Base-by-base conservation (phyloP, 2,113 vertebrate genomes). In the Axis porcinus region DNA sequence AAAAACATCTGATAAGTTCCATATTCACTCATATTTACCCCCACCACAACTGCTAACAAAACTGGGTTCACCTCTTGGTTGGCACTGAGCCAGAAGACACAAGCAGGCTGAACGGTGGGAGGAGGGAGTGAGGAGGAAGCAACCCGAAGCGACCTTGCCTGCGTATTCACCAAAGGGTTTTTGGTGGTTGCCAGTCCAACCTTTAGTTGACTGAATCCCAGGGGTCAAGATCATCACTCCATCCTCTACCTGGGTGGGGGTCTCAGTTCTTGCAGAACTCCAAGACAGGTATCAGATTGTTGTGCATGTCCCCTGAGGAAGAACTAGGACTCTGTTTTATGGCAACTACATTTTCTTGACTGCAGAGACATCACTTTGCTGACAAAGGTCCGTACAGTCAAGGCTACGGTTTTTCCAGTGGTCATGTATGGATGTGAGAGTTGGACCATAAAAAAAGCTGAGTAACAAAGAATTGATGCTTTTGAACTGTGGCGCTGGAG, bases 81-180 rank as follows among this genome's bases (percentile, higher is more conserved):
- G 30, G 79, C 19, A 50, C 3, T 6, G 30, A 82, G 79, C 47
- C 47, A 23, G 21, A n/a, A 82, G 79, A 52, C 17, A 23, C 79
- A 33, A n/a, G 28, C 47, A n/a, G 13, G 30, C 45, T 30, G 0
- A 4, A n/a, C 1, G 6, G 43, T 8, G 25, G 43, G 23, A 30
- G 76, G 10, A 23, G 43, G 79, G 30, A 52, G 30, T 12, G 12
- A n/a, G 47, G 78, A 12, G 78, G 21, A 11, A 36, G 17, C 64
- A 3, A 0, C n/a, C 64, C n/a, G 36, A 6, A 40, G 67, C 0
- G 19, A 40, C 47, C 30, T 2, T 1, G 2, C 79, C 19, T n/a
- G 79, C 30, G 4, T 14, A 4, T 4, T 23, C 47, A 23, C 4
- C 19, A 23, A 12, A 21, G 47, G 79, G 30, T 17, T 7, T 12